Evolutionary conservation across 92 coral and sea anemone genomes (phyloP), one percentile per base, ranked within the genome.

Genomic region (Phenganax marumi): DNA sequence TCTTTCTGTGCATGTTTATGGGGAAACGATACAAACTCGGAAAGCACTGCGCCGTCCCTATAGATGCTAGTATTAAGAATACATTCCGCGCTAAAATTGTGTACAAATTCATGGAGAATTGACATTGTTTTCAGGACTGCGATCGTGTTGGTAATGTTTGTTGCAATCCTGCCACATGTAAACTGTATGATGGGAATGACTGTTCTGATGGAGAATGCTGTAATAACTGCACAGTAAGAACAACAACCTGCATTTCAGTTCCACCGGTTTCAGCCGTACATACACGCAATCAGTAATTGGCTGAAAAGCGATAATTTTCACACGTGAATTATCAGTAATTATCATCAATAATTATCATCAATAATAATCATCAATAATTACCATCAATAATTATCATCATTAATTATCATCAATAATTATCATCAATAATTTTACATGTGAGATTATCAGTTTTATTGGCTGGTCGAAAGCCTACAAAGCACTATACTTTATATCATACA

Each of bases 191-290:
- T 17, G 83, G 73, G 13, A 87, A 80, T 6, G 84, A 86, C 24
- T 89, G 91, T 52, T 68, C 76, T 13, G 82, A 47, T n/a, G 91
- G 91, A n/a, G 77, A 69, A 39, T 89, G 91, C 75, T 89, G 91
- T 55, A 84, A 76, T 26, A 55, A 83, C 73, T 89, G 91, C 48
- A 63, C 68, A 77, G 85, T 81, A 66, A 18, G 66, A 0, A 62
- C n/a, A 0, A 17, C 8, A 7, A 33, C 43, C 43, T 33, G 0
- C 43, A 0, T 0, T 33, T 33, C 43, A 0, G 43, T 33, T n/a
- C 0, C 10, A 0, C 68, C 0, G 0, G 22, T 62, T 9, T 62
- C 12, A 19, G 1, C 68, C 22, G 10, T 19, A 62, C 22, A 25
- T 62, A 62, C 10, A 62, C 0, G 25, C 10, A 21, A 25, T 25